Evolutionary conservation across 2,797 vertebrate species (phyloP).

Genomic region (Xerus rutilus): DNA sequence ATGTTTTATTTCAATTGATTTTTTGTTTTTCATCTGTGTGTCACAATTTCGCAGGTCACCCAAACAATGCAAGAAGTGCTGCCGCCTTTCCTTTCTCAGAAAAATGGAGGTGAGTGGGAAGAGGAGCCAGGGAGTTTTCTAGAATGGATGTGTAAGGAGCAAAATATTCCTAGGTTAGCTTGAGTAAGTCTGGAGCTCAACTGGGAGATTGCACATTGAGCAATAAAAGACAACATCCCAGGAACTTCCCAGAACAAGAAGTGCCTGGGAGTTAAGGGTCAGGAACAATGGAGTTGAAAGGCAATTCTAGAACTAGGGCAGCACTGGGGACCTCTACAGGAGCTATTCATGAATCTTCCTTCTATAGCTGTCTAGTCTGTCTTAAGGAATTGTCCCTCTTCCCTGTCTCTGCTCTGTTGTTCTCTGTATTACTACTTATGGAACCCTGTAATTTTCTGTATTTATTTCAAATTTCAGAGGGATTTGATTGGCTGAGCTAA

Average conservation of each 20-base stretch:
- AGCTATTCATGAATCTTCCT: not conserved
- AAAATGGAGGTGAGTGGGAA: rapidly evolving
- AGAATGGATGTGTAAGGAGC: not conserved
- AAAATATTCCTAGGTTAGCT: not conserved
- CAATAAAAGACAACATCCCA: not conserved
- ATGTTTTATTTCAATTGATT: slow-evolving; percentile 12
- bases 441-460: not conserved
- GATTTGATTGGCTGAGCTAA: not conserved
- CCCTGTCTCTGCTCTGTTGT: not conserved
- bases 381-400: not conserved
- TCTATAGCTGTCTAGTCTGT: too few relatives aligned
- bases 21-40: not conserved
- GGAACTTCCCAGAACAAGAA: not conserved
- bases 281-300: not conserved
- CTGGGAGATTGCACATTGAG: not conserved
- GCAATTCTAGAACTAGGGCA: not conserved
- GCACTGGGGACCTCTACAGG: not conserved
- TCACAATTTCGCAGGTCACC: slow-evolving; percentile 8
- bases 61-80: not conserved
- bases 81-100: slow-evolving; percentile 4
- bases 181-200: not conserved
- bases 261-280: not conserved
- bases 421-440: not conserved
- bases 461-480: not conserved
- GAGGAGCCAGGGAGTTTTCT: rapidly evolving